Evolutionary conservation across 2,113 vertebrate species (phyloP).

Genomic region (Manacus vitellinus): DNA sequence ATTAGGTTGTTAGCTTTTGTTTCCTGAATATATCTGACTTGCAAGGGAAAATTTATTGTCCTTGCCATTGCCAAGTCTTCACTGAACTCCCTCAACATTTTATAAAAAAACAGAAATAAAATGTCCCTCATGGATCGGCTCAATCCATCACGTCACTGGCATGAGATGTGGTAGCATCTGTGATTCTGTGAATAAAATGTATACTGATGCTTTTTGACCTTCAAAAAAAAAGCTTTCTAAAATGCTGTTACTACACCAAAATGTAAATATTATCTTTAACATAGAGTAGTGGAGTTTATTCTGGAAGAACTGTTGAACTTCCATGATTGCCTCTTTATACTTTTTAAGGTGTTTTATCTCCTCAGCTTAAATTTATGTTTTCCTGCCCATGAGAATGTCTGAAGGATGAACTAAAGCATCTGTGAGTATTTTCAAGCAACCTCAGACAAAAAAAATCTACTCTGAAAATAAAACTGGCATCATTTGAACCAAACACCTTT

Average conservation of each 20-base stretch:
- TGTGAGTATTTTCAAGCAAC: background rate
- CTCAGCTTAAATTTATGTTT: background rate
- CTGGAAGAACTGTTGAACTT: background rate
- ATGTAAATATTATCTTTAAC: background rate
- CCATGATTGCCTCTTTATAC: background rate
- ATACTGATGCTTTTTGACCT: background rate
- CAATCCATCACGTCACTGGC: background rate
- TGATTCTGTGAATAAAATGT: background rate
- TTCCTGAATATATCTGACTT: background rate
- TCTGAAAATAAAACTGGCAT: background rate
- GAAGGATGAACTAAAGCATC: background rate
- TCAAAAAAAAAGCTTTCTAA: background rate
- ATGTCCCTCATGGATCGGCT: background rate
- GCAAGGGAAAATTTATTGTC: background rate
- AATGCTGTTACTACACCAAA: background rate
- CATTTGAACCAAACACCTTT: background rate
- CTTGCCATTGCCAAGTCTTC: background rate
- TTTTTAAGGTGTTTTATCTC: background rate
- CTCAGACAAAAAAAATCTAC: background rate
- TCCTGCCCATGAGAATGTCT: background rate
- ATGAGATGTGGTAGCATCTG: background rate
- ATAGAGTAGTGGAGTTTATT: background rate
- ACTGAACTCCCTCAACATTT: background rate
- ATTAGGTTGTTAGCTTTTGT: background rate
- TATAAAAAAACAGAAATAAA: background rate